Percentiles rank a stretch among this genome's conserved stretches.
phyloP scores from a whole-genome alignment of 1,140 invertebrate species.

The Bombus difficillimus region DNA sequence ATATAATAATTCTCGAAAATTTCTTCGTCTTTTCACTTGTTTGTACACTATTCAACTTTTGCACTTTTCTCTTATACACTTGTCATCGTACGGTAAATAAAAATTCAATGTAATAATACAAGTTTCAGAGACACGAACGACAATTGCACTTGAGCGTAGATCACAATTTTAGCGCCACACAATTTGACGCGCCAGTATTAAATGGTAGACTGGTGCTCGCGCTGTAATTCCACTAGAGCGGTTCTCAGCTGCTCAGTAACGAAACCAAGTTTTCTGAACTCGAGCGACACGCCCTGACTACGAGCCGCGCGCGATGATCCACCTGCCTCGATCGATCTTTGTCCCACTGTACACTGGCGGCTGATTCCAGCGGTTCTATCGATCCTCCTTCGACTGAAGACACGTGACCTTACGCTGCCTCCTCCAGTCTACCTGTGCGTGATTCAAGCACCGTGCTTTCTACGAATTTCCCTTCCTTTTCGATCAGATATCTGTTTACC shows the following conservation, averaged over 20 bases:
- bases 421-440: conserved; percentile 43
- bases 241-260: background rate
- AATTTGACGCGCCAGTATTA: background rate
- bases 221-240: background rate
- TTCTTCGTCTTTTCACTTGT: background rate
- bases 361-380: conserved; percentile 44
- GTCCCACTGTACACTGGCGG: conserved; percentile 42
- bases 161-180: background rate
- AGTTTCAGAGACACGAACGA: too few species aligned
- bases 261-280: conserved; percentile 20
- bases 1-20: too few species aligned
- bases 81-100: background rate
- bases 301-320: conserved; percentile 45
- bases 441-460: conserved; percentile 41
- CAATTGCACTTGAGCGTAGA: background rate
- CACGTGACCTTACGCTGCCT: conserved; percentile 45
- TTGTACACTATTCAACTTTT: background rate
- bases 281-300: conserved; percentile 44
- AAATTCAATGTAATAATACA: background rate
- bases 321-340: conserved; percentile 64
- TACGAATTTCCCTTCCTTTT: conserved; percentile 22
- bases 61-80: background rate
- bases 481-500: background rate
- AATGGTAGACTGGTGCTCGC: background rate
- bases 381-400: conserved; percentile 36